Base-by-base conservation (phyloP, 1,140 invertebrate genomes). In the Ganaspis sp. region DNA sequence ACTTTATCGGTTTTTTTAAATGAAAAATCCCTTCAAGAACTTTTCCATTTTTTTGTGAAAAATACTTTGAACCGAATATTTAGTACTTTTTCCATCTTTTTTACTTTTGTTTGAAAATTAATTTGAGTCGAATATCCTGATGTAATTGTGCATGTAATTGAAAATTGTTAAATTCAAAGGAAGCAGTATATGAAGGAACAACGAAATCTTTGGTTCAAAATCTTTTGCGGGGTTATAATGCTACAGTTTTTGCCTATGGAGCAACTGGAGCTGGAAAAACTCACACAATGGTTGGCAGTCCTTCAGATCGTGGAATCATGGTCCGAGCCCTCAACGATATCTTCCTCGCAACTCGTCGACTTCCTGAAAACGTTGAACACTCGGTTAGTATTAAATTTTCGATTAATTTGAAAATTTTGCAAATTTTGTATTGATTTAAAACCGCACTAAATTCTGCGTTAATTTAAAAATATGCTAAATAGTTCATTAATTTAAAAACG, bases 191-290 rank as follows among this genome's bases (percentile, higher is more conserved):
- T 89, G 94, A 95, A 73, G 93, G 94, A 1, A 95, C 95, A 0
- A 97, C 93, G 76, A 96, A 96, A 82, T 94, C 96, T 1, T 91
- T 99, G 0, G 95, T 99, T 9, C 93, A 95, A 40, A 97, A 98
- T 88, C 97, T 99, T 0, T 90, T 99, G 0, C 92, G 93, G 64
- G 98, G 98, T 6, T 99, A 98, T 86, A 99, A 99, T 86, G 98
- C 96, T 0, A 98, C 98, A 0, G 97, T 99, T 0, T 99, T 99
- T 91, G 98, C 98, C 1, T 99, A 99, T 87, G 98, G 97, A n/a
- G 96, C 97, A 0, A 98, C 97, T 17, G 96, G 97, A 0, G 95
- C 96, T 23, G 97, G 97, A 11, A 98, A 98, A 91, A 98, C 97
- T 0, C 94, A 97, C 87, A 98, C 97, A 3, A 98, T 98, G 96